These are phyloP conservation scores for Hylaeus volcanicus DNA, from an alignment of 1,140 invertebrate species.

Conservation along the genomic window DNA sequence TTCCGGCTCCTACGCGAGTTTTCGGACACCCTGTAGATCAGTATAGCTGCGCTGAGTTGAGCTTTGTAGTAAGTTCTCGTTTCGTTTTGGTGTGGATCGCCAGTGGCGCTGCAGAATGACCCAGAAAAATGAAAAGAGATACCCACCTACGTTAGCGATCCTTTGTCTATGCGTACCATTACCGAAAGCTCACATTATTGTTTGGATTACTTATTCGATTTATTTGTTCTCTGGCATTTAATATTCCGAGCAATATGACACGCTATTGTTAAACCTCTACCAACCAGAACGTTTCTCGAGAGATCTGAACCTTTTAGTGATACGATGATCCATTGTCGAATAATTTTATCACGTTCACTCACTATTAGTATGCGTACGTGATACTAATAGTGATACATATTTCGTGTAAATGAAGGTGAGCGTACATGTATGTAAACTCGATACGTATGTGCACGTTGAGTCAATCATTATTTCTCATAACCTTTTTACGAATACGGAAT, in stretches of 20 bases:
- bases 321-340: conserved; percentile 32
- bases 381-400: conserved; percentile 36
- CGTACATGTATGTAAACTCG: conserved; percentile 35
- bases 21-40: too few relatives aligned
- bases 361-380: conserved; percentile 34
- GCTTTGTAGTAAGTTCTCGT: too few relatives aligned
- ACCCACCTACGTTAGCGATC: too few relatives aligned
- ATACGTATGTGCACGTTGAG: conserved; percentile 56
- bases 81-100: too few relatives aligned
- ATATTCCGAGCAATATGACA: conserved; percentile 22
- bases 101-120: too few relatives aligned
- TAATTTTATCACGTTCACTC: conserved; percentile 7
- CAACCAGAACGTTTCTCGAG: background rate
- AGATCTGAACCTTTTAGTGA: conserved; percentile 2
- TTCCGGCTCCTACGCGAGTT: too few relatives aligned
- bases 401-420: conserved; percentile 40
- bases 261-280: background rate
- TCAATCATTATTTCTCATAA: conserved; percentile 78
- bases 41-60: too few relatives aligned
- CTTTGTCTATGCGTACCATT: conserved; percentile 4
- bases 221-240: conserved; percentile 28
- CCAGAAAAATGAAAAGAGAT: too few relatives aligned
- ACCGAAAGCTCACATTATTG: conserved; percentile 24
- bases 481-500: conserved; percentile 65
- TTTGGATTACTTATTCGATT: conserved; percentile 32